Conservation (phyloP, 2,797 vertebrate genomes). For the Benthosema pterotum region DNA sequence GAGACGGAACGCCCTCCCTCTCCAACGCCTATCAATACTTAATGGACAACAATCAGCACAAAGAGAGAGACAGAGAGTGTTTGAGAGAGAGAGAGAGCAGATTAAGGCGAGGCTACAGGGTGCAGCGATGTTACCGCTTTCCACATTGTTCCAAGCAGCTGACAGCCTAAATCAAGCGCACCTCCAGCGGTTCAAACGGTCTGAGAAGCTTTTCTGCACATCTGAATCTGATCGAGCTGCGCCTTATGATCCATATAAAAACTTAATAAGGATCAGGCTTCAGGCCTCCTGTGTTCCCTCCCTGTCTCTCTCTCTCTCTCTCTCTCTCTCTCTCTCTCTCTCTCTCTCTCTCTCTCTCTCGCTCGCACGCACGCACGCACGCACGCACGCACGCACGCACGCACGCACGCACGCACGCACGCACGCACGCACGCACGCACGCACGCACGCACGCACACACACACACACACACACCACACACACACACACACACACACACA, state of each 20-base stretch:
- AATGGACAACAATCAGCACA: too few species aligned
- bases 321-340: slow-evolving; percentile 16
- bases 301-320: slow-evolving; percentile 3
- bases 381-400: too few species aligned
- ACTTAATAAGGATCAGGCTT: slow-evolving; percentile 68
- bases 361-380: too few species aligned
- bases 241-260: slow-evolving; percentile 57
- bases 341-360: neutral
- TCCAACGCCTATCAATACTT: too few species aligned
- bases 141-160: slow-evolving; percentile 52
- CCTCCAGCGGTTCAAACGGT: slow-evolving; percentile 49
- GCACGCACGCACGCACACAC: too few species aligned
- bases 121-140: slow-evolving; percentile 28
- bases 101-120: slow-evolving; percentile 46
- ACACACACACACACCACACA: too few species aligned
- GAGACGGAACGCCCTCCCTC: too few species aligned
- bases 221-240: slow-evolving; percentile 56
- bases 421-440: too few species aligned
- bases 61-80: too few species aligned
- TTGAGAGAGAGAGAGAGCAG: slow-evolving; percentile 16
- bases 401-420: too few species aligned
- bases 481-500: too few species aligned
- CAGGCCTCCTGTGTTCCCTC: slow-evolving; percentile 54
- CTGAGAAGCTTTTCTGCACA: slow-evolving; percentile 41
- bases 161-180: slow-evolving; percentile 58